phyloP scores from a whole-genome alignment of 2,888 invertebrate species.

The Tanytarsus gracilentus region DNA sequence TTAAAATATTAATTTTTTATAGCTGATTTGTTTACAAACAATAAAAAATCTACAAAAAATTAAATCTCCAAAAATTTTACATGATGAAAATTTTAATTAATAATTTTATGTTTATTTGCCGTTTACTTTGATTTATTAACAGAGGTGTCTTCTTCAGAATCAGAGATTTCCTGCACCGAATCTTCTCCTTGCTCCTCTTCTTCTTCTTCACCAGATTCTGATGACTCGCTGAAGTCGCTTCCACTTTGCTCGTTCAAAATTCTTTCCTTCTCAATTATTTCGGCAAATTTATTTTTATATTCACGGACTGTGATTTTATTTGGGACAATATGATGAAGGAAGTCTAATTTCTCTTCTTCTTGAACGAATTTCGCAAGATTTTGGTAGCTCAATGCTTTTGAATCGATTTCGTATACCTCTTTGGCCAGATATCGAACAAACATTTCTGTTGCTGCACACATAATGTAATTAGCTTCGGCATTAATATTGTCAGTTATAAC shows the following conservation, averaged over 20 bases:
- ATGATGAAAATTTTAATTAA: neutral
- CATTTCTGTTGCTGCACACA: neutral
- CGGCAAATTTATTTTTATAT: slow-evolving; percentile 2
- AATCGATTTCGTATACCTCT: slow-evolving; percentile 7
- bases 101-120: neutral
- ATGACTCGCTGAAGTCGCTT: neutral
- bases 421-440: neutral
- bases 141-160: slow-evolving; percentile 1
- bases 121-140: neutral
- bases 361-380: slow-evolving; percentile 25
- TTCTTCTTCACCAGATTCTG: neutral
- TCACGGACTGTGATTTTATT: slow-evolving; percentile 26
- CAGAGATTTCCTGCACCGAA: neutral
- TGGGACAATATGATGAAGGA: slow-evolving; percentile 29
- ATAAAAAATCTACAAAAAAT: too few relatives aligned
- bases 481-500: slow-evolving; percentile 6
- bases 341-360: slow-evolving; percentile 29
- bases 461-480: neutral
- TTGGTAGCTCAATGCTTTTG: neutral
- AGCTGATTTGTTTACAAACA: too few relatives aligned
- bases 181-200: slow-evolving; percentile 2
- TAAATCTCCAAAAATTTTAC: neutral
- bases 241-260: neutral
- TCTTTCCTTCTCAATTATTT: neutral
- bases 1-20: too few relatives aligned